These are phyloP conservation scores for Anthrax anthrax DNA, from an alignment of 2,888 invertebrate genomes.

Conservation along the genomic window DNA sequence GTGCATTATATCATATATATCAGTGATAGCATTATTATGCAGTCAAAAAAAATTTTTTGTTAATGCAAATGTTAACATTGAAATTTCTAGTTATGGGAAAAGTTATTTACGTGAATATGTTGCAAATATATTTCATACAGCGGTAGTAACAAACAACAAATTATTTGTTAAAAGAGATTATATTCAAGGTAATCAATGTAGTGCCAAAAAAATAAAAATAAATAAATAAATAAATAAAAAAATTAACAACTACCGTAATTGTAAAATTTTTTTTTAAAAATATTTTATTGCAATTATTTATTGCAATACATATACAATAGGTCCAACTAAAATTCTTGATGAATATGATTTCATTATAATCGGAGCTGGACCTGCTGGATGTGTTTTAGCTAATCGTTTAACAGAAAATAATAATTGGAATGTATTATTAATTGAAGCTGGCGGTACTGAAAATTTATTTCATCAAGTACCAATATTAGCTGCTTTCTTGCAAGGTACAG, in stretches of 20 bases:
- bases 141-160: not conserved
- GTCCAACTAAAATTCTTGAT: not conserved
- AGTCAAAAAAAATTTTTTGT: not conserved
- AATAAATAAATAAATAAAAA: too few species aligned
- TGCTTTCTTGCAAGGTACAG: constrained; percentile 27
- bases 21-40: not conserved
- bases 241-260: too few species aligned
- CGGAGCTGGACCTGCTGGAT: constrained; percentile 72
- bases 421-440: constrained; percentile 39
- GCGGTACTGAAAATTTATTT: constrained; percentile 32
- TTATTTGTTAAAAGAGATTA: not conserved
- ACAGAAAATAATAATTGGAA: constrained; percentile 34
- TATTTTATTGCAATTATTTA: too few species aligned
- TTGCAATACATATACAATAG: too few species aligned
- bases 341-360: constrained; percentile 71
- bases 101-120: not conserved
- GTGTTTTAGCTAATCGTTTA: constrained; percentile 33
- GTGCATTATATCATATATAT: too few species aligned
- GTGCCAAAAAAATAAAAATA: too few species aligned
- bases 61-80: not conserved
- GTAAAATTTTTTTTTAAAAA: too few species aligned
- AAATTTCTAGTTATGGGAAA: not conserved
- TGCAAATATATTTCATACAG: not conserved
- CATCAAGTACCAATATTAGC: constrained; percentile 28
- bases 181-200: not conserved